Conservation (phyloP, 2,113 vertebrate species). For the Chaetops frenatus region DNA sequence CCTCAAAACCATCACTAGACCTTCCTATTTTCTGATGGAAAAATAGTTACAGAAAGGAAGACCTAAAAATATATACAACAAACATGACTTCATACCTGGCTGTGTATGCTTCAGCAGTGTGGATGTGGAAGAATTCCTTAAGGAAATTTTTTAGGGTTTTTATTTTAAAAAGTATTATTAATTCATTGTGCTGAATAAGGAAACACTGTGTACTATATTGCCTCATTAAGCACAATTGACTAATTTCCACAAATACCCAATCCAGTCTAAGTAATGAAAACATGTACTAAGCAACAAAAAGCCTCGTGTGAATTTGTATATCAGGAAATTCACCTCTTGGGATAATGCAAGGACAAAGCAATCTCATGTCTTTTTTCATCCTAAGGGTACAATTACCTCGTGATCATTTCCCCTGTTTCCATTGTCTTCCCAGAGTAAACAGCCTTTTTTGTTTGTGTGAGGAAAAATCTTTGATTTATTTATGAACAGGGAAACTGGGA, state of each 20-base stretch:
- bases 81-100: not conserved
- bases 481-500: conserved; percentile 8
- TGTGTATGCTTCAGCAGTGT: not conserved
- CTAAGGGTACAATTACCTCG: conserved; percentile 12
- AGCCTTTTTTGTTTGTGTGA: not conserved
- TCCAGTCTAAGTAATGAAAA: conserved; percentile 11
- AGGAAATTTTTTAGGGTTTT: not conserved
- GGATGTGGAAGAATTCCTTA: not conserved
- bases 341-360: conserved; percentile 22
- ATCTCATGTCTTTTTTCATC: not conserved
- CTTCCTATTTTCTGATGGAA: not conserved
- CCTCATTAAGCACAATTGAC: conserved; percentile 19
- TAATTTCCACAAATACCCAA: conserved; percentile 2
- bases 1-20: rapidly evolving
- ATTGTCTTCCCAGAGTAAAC: conserved; percentile 3
- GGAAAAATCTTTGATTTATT: conserved; percentile 28
- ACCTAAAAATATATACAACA: not conserved
- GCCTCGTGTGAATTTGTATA: not conserved
- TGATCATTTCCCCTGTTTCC: not conserved
- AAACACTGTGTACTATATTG: not conserved
- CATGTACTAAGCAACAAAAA: not conserved
- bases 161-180: not conserved
- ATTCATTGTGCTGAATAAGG: not conserved
- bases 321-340: not conserved
- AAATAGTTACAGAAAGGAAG: not conserved